A percentile compares a stretch with the other conserved stretches of the same genome.
phyloP scores from a whole-genome alignment of 2,797 vertebrate species.

The Pseudochirops corinnae region DNA sequence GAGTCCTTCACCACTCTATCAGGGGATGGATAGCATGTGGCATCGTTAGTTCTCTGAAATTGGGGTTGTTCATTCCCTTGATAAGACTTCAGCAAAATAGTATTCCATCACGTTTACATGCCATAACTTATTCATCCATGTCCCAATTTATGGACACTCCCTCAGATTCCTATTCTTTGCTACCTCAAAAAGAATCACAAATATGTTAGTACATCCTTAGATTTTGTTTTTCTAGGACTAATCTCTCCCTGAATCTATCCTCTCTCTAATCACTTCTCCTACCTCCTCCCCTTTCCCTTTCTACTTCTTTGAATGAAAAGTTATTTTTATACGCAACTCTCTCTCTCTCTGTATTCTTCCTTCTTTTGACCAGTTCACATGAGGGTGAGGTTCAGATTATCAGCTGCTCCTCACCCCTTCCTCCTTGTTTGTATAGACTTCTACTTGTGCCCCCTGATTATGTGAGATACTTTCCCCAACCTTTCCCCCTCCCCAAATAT shows the following conservation, averaged over 20 bases:
- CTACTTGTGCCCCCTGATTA: not conserved
- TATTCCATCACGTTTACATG: not conserved
- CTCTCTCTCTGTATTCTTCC: not conserved
- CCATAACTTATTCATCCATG: not conserved
- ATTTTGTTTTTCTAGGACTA: conserved; percentile 3
- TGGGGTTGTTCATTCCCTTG: not conserved
- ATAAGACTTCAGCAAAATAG: not conserved
- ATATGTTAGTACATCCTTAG: not conserved
- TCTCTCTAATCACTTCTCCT: not conserved
- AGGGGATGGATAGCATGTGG: not conserved
- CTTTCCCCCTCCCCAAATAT: not conserved
- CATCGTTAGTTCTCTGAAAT: not conserved
- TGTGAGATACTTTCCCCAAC: not conserved
- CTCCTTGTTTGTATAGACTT: not conserved
- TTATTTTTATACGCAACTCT: not conserved
- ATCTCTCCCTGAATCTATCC: not conserved
- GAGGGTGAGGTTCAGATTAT: not conserved
- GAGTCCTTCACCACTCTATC: not conserved
- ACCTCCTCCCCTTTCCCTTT: not conserved
- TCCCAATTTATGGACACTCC: not conserved
- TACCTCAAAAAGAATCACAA: not conserved
- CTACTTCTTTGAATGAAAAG: not conserved
- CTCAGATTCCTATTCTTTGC: not conserved
- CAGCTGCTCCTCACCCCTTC: not conserved
- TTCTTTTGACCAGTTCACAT: not conserved